phyloP scores from a whole-genome alignment of 92 coral and sea anemone genomes.

The Meandrina meandrites region DNA sequence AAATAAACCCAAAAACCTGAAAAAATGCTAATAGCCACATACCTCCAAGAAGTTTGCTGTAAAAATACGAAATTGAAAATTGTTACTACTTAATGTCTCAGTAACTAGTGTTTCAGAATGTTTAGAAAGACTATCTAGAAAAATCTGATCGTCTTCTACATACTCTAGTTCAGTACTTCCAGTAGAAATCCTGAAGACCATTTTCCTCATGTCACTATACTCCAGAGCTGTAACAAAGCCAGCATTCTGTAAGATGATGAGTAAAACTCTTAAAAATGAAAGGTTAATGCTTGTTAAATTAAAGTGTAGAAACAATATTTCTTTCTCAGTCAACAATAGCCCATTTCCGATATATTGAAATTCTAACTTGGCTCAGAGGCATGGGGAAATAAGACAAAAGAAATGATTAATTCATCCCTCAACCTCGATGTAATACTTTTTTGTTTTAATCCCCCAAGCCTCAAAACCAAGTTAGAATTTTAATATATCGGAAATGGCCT shows the following conservation, averaged over 20 bases:
- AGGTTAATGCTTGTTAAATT: neutral
- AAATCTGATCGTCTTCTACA: slow-evolving; percentile 19
- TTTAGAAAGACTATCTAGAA: neutral
- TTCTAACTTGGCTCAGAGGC: too few relatives aligned
- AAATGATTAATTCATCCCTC: too few relatives aligned
- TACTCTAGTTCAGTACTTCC: slow-evolving; percentile 96
- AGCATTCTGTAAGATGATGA: slow-evolving; percentile 62
- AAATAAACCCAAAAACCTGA: neutral
- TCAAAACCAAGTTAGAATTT: neutral
- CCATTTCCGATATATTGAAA: too few relatives aligned
- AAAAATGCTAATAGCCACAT: neutral
- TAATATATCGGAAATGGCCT: too few relatives aligned
- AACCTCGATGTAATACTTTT: too few relatives aligned
- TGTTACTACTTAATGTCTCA: neutral
- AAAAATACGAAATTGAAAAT: neutral
- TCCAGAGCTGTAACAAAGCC: slow-evolving; percentile 98
- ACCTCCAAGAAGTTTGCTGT: slow-evolving; percentile 97
- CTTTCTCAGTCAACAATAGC: too few relatives aligned
- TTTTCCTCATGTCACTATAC: slow-evolving; percentile 93
- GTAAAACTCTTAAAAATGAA: neutral
- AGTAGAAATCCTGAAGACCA: slow-evolving; percentile 89
- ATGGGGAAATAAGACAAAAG: too few relatives aligned
- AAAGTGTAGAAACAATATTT: neutral
- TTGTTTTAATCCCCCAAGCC: too few relatives aligned
- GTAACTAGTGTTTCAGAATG: neutral